Percentiles rank a stretch among this genome's conserved stretches.
Evolutionary conservation across 1,140 invertebrate genomes (phyloP).

Genomic region (Cephus cinctus): DNA sequence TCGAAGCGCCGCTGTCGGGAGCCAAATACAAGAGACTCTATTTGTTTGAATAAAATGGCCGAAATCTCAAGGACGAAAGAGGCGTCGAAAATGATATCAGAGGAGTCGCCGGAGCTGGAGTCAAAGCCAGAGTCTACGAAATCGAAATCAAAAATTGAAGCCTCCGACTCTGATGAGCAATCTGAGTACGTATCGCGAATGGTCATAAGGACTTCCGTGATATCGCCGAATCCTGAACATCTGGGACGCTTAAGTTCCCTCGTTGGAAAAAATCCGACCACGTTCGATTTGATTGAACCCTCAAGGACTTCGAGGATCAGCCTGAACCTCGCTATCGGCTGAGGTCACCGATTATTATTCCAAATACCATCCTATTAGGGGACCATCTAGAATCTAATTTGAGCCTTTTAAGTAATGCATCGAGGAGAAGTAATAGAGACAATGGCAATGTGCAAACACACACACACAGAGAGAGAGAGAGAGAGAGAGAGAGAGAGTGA

Average conservation of each 20-base stretch:
- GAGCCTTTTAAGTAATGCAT: no score
- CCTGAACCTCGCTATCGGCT: conserved; percentile 41
- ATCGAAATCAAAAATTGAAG: conserved; percentile 4
- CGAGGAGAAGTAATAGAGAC: no score
- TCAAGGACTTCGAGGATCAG: conserved; percentile 34
- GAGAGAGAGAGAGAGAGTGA: no score
- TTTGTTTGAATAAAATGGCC: neutral
- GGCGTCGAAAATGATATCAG: no score
- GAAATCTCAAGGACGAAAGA: neutral
- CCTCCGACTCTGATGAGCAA: neutral
- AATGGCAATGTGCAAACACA: no score
- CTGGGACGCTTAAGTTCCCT: conserved; percentile 19
- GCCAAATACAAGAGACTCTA: no score
- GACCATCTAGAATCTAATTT: conserved; percentile 46
- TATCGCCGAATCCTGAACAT: conserved; percentile 61
- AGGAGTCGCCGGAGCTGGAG: no score
- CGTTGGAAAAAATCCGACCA: no score
- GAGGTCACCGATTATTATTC: conserved; percentile 22
- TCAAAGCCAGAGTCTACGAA: neutral
- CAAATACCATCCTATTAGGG: conserved; percentile 45
- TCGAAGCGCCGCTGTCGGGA: conserved; percentile 29
- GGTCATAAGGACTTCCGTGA: conserved; percentile 57
- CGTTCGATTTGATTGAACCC: conserved; percentile 37
- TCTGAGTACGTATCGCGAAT: conserved; percentile 39
- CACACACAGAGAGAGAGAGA: no score